Evolutionary conservation across 2,113 vertebrate species (phyloP), one percentile per base, ranked within the genome.

Genomic region (Equus przewalskii): DNA sequence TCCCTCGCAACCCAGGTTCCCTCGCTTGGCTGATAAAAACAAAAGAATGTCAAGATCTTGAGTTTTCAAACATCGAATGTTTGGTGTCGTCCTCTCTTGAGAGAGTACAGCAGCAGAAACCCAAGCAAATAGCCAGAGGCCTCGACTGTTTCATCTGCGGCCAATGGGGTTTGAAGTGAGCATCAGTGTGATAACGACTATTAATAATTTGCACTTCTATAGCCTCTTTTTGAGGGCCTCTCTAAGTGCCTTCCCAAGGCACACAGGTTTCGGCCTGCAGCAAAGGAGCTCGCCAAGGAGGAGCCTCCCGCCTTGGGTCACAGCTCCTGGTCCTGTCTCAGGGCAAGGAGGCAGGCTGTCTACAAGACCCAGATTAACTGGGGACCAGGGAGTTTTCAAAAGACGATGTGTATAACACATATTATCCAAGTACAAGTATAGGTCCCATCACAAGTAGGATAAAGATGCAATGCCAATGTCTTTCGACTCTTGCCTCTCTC

Each of bases 51-150:
- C 85, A 24, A 49, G 58, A 86, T 44, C 67, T 62, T 5, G 36
- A 85, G 84, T 95, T 94, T 92, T 72, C 94, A 82, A 96, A 88
- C 75, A 95, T 26, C 78, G 16, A 0, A 6, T 44, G n/a, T 90
- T 70, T 84, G 64, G 14, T 67, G 49, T n/a, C 2, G 51, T 54
- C 41, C 33, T 93, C 81, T 13, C 16, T 67, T 3, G 73, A 70
- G 58, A 16, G n/a, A 14, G 75, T 82, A 51, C 8, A 44, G 44
- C 62, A 33, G 54, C 81, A 82, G 60, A 73, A 85, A 65, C 14
- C 33, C 93, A 75, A 49, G 80, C 33, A 51, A 56, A 87, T 6
- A n/a, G 54, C 4, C 1, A 72, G 84, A 73, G 86, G 86, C 87
- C 49, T 51, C 24, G 9, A 11, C 28, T 8, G 58, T 92, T 70